Evolutionary conservation across 1,140 invertebrate genomes (phyloP).

Genomic region (Phymastichus coffea): DNA sequence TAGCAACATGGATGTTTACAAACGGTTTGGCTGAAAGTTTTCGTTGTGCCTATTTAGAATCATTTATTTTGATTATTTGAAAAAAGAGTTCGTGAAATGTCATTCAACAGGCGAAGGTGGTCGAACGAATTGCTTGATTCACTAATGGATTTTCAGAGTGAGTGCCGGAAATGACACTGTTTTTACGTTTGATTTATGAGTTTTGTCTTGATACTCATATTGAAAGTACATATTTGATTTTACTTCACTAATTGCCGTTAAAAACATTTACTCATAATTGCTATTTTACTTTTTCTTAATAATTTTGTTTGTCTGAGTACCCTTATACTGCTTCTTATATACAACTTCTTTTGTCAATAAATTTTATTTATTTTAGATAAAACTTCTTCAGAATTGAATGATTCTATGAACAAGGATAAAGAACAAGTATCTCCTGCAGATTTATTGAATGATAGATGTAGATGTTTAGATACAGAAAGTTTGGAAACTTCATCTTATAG

Average conservation of each 20-base stretch:
- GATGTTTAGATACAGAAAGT: neutral
- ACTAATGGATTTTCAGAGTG: constrained; percentile 12
- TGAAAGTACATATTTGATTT: neutral
- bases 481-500: neutral
- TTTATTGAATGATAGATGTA: neutral
- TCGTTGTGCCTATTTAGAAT: neutral
- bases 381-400: too few relatives aligned
- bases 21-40: neutral
- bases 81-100: constrained; percentile 1
- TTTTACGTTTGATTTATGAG: neutral
- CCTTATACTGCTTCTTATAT: too few relatives aligned
- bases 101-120: constrained; percentile 11
- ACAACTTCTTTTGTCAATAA: too few relatives aligned
- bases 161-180: neutral
- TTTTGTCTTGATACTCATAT: neutral
- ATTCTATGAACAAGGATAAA: too few relatives aligned
- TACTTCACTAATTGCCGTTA: neutral
- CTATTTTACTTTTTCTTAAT: neutral
- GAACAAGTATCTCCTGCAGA: neutral
- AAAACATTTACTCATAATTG: neutral
- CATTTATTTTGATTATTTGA: neutral
- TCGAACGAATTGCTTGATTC: constrained; percentile 9
- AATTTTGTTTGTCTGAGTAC: too few relatives aligned
- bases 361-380: too few relatives aligned
- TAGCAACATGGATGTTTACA: constrained; percentile 3